These are phyloP conservation scores for Pseudomugil gertrudae DNA, from an alignment of 2,797 vertebrate genomes.

Conservation along the genomic window DNA sequence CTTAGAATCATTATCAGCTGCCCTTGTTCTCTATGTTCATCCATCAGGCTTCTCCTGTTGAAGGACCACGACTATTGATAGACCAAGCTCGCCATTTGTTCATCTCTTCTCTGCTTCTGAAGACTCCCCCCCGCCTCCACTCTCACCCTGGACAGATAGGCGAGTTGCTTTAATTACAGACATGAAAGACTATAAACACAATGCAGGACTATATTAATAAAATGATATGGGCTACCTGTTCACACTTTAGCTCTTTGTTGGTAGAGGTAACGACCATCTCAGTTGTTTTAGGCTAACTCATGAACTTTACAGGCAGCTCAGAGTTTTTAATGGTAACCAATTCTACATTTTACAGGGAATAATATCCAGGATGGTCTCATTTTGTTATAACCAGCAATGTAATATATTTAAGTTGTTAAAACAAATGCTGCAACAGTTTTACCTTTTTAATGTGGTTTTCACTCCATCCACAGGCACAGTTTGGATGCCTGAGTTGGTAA, in stretches of 20 bases:
- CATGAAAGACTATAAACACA: slow-evolving; percentile 3
- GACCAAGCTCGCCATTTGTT: slow-evolving; percentile 24
- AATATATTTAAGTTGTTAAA: slow-evolving; percentile 11
- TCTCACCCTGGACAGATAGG: slow-evolving; percentile 19
- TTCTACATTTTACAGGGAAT: background rate
- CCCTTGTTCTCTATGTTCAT: slow-evolving; percentile 40
- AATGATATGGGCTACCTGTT: slow-evolving; percentile 2
- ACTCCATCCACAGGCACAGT: slow-evolving; percentile 10
- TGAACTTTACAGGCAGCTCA: background rate
- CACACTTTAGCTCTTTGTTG: background rate
- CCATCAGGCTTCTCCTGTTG: slow-evolving; percentile 20
- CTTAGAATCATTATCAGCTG: slow-evolving; percentile 1
- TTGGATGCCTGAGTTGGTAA: slow-evolving; percentile 18
- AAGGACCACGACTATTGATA: slow-evolving; percentile 52
- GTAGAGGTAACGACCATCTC: background rate
- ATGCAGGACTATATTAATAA: slow-evolving; percentile 1
- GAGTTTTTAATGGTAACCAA: background rate
- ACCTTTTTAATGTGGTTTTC: slow-evolving; percentile 15
- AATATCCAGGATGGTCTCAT: background rate
- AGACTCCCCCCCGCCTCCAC: slow-evolving; percentile 17
- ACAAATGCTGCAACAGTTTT: slow-evolving; percentile 9
- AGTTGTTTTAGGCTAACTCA: background rate
- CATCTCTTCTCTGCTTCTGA: slow-evolving; percentile 1
- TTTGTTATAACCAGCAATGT: background rate
- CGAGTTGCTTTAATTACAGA: background rate